These are phyloP conservation scores for Lepus oiostolus DNA, from an alignment of 2,797 vertebrate genomes.

Conservation along the genomic window DNA sequence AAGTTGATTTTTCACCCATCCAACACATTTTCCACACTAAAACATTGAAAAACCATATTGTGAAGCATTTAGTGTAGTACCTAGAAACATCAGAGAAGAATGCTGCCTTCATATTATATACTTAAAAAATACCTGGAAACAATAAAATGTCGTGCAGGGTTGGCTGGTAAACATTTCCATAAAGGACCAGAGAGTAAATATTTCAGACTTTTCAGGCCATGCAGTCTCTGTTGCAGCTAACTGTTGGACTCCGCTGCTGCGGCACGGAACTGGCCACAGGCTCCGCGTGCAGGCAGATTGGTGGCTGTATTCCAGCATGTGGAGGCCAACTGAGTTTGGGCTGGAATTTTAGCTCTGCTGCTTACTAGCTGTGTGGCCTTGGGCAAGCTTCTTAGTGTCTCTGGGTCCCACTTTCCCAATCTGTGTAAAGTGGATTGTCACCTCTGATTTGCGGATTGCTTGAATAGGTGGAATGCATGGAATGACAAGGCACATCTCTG, in stretches of 20 bases:
- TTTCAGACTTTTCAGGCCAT: neutral
- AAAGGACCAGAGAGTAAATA: neutral
- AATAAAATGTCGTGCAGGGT: neutral
- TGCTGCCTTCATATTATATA: neutral
- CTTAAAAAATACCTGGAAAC: neutral
- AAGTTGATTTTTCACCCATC: neutral
- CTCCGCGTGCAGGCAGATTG: neutral
- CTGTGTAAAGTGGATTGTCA: neutral
- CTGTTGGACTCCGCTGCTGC: neutral
- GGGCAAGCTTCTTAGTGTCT: neutral
- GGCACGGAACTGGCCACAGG: neutral
- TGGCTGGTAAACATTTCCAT: neutral
- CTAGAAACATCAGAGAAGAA: constrained; percentile 5
- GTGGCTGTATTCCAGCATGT: neutral
- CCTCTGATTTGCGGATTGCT: neutral
- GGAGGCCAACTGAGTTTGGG: neutral
- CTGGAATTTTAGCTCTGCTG: neutral
- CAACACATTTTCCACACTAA: constrained; percentile 45
- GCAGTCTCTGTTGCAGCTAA: neutral
- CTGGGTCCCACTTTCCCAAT: neutral
- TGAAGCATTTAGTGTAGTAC: neutral
- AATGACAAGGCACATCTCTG: neutral
- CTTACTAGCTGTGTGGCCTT: neutral
- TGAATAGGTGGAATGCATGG: neutral
- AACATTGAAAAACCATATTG: constrained; percentile 7